These are phyloP conservation scores for Acanthisitta chloris DNA, from an alignment of 2,113 vertebrate species.

Conservation along the genomic window DNA sequence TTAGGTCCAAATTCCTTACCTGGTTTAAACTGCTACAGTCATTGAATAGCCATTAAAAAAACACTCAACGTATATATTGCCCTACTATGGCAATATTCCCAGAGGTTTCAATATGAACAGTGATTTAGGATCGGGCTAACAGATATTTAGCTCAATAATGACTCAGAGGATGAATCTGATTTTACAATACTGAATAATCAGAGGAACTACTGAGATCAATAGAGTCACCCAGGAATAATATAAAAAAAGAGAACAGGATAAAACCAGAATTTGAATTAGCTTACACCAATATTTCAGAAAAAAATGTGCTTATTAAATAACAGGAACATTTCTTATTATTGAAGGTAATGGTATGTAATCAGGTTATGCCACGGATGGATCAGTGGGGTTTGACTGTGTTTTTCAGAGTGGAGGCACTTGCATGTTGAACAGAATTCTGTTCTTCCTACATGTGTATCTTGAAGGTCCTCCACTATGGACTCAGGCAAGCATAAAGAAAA, in stretches of 20 bases:
- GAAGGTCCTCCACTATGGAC: neutral
- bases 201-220: neutral
- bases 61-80: neutral
- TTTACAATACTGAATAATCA: neutral
- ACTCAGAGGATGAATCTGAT: neutral
- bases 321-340: neutral
- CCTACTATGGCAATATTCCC: conserved; percentile 13
- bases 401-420: neutral
- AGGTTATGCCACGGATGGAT: neutral
- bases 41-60: conserved; percentile 27
- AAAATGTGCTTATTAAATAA: neutral
- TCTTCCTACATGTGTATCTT: neutral
- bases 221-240: neutral
- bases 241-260: neutral
- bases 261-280: neutral
- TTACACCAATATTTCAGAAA: neutral
- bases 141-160: conserved; percentile 23
- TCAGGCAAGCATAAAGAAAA: neutral
- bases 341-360: neutral
- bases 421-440: neutral
- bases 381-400: neutral
- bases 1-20: neutral
- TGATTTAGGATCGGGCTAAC: conserved; percentile 29
- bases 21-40: neutral
- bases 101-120: neutral